phyloP scores from a whole-genome alignment of 2,888 invertebrate genomes.

The Stenodera caucasica region DNA sequence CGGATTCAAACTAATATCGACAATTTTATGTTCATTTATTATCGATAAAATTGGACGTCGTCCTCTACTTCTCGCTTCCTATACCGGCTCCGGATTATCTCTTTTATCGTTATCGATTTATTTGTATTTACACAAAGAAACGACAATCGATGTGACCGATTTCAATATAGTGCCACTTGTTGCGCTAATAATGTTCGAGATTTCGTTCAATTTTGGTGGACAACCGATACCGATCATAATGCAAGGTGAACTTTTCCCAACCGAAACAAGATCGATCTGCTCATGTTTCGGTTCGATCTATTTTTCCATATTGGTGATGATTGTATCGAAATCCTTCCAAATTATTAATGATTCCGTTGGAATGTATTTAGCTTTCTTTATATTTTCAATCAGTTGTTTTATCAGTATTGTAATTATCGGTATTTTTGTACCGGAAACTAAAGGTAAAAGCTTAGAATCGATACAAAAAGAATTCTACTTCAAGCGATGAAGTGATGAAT shows the following conservation, averaged over 20 bases:
- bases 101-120: neutral
- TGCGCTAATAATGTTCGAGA: constrained; percentile 27
- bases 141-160: neutral
- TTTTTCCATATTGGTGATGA: constrained; percentile 51
- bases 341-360: constrained; percentile 43
- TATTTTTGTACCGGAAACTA: constrained; percentile 52
- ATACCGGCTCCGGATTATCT: neutral
- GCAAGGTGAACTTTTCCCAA: constrained; percentile 57
- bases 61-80: constrained; percentile 47
- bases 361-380: constrained; percentile 49
- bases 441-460: constrained; percentile 52
- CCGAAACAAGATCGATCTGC: constrained; percentile 56
- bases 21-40: constrained; percentile 58
- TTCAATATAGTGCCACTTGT: neutral
- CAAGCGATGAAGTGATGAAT: too few relatives aligned
- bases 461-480: constrained; percentile 40
- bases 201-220: constrained; percentile 52
- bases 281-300: constrained; percentile 56
- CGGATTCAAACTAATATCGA: constrained; percentile 57
- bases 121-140: neutral
- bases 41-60: constrained; percentile 59
- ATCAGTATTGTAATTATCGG: constrained; percentile 46
- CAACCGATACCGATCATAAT: constrained; percentile 54
- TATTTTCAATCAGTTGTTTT: constrained; percentile 45
- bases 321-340: constrained; percentile 51